Evolutionary conservation across 2,888 invertebrate species (phyloP), one percentile per base, ranked within the genome.

Genomic region (Galerucella calmariensis): DNA sequence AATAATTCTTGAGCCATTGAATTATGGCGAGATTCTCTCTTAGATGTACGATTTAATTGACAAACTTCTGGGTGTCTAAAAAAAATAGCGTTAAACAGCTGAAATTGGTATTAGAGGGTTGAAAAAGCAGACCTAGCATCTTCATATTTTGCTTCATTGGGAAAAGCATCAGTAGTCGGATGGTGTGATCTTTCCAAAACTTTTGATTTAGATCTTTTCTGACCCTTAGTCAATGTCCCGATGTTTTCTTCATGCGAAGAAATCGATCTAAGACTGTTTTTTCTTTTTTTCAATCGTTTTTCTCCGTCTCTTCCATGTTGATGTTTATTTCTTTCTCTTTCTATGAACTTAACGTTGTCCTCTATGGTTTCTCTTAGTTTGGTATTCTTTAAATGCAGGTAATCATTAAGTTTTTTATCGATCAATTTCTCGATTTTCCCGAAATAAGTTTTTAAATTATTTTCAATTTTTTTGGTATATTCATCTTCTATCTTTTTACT

Each of bases 401-500:
- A 65, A 65, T 69, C 69, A 10, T 80, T 78, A 0, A 81, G 44
- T 73, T 82, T 81, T 69, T 75, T 77, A 72, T 82, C 80, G 10
- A 82, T 81, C 27, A 81, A 53, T 27, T 74, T 70, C 66, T 82
- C 81, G 56, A 82, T 78, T 75, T 79, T 79, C 3, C 61, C 59
- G 48, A 81, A 78, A 59, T 82, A 81, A 27, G 73, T 76, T 72
- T 81, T 82, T 11, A 82, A 44, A 48, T 81, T 79, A 9, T 77
- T 78, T 61, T 81, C 79, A 10, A 81, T 77, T 65, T 80, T 81
- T 72, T 79, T 56, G 2, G 41, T 46, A 20, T 20, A 44, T 46
- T 81, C 79, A 2, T 78, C 78, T 66, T 80, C 79, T 5, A 81
- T 77, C 62, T 80, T 81, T 69, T 80, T 48, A 10, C 63, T 63